phyloP scores from a whole-genome alignment of 2,113 vertebrate species.

The Saccopteryx bilineata region DNA sequence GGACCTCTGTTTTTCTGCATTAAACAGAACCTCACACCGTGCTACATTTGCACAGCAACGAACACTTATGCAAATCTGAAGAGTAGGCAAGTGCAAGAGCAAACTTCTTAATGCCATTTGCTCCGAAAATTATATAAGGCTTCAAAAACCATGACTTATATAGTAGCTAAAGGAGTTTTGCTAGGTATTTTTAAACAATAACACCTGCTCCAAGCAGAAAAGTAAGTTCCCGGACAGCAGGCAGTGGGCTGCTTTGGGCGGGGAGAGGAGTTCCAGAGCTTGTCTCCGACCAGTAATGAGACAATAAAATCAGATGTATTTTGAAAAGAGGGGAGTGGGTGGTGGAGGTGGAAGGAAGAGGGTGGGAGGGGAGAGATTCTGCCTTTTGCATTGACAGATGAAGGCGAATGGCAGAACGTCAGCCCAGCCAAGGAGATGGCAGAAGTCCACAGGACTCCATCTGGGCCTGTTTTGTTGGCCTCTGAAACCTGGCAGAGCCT shows the following conservation, averaged over 20 bases:
- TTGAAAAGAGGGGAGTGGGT: constrained; percentile 27
- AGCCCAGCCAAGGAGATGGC: constrained; percentile 69
- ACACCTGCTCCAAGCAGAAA: constrained; percentile 83
- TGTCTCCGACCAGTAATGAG: constrained; percentile 72
- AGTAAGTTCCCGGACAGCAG: constrained; percentile 66
- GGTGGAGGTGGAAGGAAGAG: constrained; percentile 20
- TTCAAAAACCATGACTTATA: constrained; percentile 80
- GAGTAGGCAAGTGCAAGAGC: constrained; percentile 86
- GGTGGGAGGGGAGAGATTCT: constrained; percentile 18
- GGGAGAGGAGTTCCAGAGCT: constrained; percentile 1
- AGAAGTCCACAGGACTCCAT: constrained; percentile 71
- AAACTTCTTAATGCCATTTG: constrained; percentile 87
- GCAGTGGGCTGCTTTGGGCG: constrained; percentile 67
- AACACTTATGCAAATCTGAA: constrained; percentile 86
- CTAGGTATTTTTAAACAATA: constrained; percentile 83
- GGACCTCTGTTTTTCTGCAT: constrained; percentile 77
- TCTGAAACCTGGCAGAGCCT: constrained; percentile 61
- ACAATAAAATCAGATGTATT: constrained; percentile 63
- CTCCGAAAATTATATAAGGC: constrained; percentile 83
- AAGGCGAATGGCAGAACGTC: constrained; percentile 72
- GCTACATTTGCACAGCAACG: constrained; percentile 80
- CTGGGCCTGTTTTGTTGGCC: constrained; percentile 79
- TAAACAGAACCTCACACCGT: constrained; percentile 73
- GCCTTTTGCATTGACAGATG: constrained; percentile 71
- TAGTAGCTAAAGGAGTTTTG: constrained; percentile 80